phyloP scores from a whole-genome alignment of 2,797 vertebrate genomes.

The Phataginus tetradactyla region DNA sequence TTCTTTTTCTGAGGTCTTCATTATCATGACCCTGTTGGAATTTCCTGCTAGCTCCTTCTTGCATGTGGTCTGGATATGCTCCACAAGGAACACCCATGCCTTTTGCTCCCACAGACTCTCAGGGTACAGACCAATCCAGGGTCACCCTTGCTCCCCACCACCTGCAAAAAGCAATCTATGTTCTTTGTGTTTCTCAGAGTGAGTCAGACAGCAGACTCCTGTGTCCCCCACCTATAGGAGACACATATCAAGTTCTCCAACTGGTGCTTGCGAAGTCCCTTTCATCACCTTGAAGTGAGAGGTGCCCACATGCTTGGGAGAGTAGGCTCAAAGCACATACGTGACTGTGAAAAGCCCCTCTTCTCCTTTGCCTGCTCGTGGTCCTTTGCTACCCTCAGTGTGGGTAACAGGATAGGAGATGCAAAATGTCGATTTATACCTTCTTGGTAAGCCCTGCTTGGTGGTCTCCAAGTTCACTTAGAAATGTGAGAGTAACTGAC shows the following conservation, averaged over 20 bases:
- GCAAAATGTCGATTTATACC: not conserved
- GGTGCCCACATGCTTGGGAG: not conserved
- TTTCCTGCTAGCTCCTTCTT: not conserved
- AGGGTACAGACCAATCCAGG: not conserved
- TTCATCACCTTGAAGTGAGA: not conserved
- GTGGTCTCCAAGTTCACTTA: not conserved
- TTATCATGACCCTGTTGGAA: not conserved
- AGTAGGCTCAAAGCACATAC: not conserved
- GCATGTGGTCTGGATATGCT: not conserved
- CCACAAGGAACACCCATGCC: not conserved
- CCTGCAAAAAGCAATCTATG: not conserved
- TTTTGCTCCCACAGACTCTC: not conserved
- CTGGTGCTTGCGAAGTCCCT: not conserved
- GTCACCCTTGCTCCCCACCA: not conserved
- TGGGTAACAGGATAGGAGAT: not conserved
- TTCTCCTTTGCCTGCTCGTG: accelerated
- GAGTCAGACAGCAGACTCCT: not conserved
- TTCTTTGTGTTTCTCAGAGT: not conserved
- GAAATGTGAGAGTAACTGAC: not conserved
- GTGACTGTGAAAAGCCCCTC: not conserved
- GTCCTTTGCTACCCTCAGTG: not conserved
- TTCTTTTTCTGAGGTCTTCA: not conserved
- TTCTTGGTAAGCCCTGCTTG: not conserved
- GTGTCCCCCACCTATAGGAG: not conserved
- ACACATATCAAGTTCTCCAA: not conserved